Base-by-base conservation (phyloP, 1,140 invertebrate species). In the Drosophila lacertosa region DNA sequence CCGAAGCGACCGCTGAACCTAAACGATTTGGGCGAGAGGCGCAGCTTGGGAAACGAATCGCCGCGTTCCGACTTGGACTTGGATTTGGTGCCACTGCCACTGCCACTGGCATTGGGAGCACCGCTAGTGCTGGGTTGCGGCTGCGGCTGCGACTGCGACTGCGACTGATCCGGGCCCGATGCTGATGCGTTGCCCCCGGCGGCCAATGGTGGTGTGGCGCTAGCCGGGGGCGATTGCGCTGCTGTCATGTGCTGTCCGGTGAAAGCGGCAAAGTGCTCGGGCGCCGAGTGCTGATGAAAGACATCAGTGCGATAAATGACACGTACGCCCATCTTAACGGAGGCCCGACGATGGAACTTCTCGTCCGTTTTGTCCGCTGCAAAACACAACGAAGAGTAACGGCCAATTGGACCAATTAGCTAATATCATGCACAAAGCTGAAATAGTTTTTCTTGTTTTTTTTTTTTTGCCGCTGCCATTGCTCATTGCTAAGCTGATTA, bases 291-390 rank as follows among this genome's bases (percentile, higher is more conserved):
- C 5, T 89, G 86, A 4, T 83, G 64, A 37, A 80, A 89, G 6
- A 91, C 79, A 48, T 91, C 90, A 24, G 90, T 91, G 45, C 90
- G 89, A 66, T 91, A 90, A 16, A 91, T 91, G 40, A 91, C 90
- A 4, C 90, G 64, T 0, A 91, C 84, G 1, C 90, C 84, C 90
- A 91, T 91, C 45, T 89, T 91, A 3, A 91, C 90, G 0, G 90
- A 84, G 18, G 90, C 89, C 7, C 89, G 77, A 7, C 90, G 76
- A 76, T 90, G 90, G 54, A 91, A 91, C 66, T 91, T 91, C 33
- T 91, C 90, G 29, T 90, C 88, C 18, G 90, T 88, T 57, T 90
- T 91, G 48, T 91, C 90, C 0, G 84, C 90, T 91, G 48, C 24
- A 75, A 18, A 29, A 44, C 1, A 44, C 1, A 40, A 40, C 4